A percentile compares a stretch with the other conserved stretches of the same genome.
These are phyloP conservation scores for Melinaea marsaeus DNA, from an alignment of 2,888 invertebrate species.

Conservation along the genomic window DNA sequence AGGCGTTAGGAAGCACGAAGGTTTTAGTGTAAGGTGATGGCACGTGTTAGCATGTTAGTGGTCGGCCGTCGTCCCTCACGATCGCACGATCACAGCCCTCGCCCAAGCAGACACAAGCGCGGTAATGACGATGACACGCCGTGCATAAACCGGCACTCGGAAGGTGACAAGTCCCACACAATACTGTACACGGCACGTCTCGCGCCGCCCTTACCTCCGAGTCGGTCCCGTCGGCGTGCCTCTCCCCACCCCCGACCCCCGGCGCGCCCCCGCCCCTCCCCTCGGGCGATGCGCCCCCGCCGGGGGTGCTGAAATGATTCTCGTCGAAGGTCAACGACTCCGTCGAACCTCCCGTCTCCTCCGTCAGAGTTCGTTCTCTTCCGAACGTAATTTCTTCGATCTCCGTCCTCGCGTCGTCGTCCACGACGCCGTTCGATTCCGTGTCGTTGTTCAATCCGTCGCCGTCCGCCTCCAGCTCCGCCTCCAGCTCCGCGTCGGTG, in stretches of 20 bases:
- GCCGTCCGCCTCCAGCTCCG: conserved; percentile 15
- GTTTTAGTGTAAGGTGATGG: neutral
- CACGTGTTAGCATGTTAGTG: conserved; percentile 36
- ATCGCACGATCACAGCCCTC: conserved; percentile 24
- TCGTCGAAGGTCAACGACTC: conserved; percentile 67
- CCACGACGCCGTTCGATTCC: conserved; percentile 24
- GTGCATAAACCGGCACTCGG: conserved; percentile 24
- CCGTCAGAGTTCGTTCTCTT: conserved; percentile 28
- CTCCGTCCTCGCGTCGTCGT: conserved; percentile 33
- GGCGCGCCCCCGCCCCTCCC: conserved; percentile 37
- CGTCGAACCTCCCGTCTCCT: conserved; percentile 38
- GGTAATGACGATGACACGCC: conserved; percentile 31
- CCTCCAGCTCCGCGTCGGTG: conserved; percentile 13
- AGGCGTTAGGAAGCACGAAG: neutral
- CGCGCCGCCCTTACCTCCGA: conserved; percentile 69
- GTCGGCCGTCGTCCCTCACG: conserved; percentile 55
- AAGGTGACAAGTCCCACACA: conserved; percentile 14
- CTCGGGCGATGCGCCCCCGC: conserved; percentile 54
- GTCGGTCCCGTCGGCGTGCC: conserved; percentile 56
- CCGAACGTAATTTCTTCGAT: conserved; percentile 30
- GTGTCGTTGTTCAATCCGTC: conserved; percentile 33
- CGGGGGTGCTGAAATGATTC: conserved; percentile 74
- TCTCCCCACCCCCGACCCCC: conserved; percentile 34
- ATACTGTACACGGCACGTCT: conserved; percentile 43
- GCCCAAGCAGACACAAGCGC: conserved; percentile 45